Base-by-base conservation (phyloP, 1,140 invertebrate genomes). In the Euglossa dilemma region DNA sequence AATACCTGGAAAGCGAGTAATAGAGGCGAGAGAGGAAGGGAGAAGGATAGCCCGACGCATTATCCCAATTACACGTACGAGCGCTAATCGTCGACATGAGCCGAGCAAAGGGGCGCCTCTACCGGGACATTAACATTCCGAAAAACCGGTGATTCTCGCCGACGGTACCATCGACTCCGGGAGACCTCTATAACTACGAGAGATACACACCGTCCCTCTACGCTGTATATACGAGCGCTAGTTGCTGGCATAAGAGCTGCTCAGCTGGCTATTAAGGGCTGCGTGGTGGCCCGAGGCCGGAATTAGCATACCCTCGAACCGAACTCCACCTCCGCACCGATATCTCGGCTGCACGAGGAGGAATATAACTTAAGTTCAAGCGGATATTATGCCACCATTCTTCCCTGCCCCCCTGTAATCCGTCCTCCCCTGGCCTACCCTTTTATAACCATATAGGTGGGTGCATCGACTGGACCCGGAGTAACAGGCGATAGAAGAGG, bases 261-360 rank as follows among this genome's bases (percentile, higher is more conserved):
- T 94, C 91, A 93, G 92, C 92, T 93, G 92, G 90, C 93, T 93
- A 93, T 94, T 94, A 94, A 94, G 93, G 93, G 93, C 93, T 94
- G 93, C 93, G 93, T 94, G 93, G 93, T 94, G 91, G 93, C 93
- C 93, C 78, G 80, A 90, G 93, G 93, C 93, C 90, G 91, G 91
- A 93, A 94, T 94, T 94, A 94, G 93, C 93, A 94, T 94, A 94
- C 91, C 93, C 93, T 93, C 89, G 89, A 91, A 89, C 92, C 89
- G 90, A 89, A 93, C 93, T 94, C 93, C 93, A 94, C 93, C 93
- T 94, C 92, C 93, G 90, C 92, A 92, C 90, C 91, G 89, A 90
- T 90, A 92, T 93, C 90, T 91, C 90, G 90, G 86, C 88, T 86
- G 79, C 85, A 89, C 84, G 85, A 89, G 89, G 86, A 92, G 91